Evolutionary conservation across 2,797 vertebrate species (phyloP).

Genomic region (Crenichthys baileyi): DNA sequence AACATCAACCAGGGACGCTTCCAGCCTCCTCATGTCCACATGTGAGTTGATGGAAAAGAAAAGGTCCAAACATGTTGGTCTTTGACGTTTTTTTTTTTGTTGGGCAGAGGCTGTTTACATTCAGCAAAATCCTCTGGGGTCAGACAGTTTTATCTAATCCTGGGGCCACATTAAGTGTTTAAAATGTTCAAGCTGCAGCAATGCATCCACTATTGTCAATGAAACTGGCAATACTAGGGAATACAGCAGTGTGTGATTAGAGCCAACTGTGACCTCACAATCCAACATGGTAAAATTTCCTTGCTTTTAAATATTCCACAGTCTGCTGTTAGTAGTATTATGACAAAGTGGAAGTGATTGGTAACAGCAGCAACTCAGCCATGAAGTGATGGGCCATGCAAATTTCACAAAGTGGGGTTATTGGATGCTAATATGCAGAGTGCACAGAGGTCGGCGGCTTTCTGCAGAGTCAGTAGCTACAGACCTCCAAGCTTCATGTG

Average conservation of each 20-base stretch:
- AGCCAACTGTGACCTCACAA: too few relatives aligned
- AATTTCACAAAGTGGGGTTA: not conserved
- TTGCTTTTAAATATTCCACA: not conserved
- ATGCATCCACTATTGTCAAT: too few relatives aligned
- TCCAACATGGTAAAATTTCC: not conserved
- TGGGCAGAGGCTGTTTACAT: too few relatives aligned
- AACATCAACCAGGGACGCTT: slow-evolving; percentile 99
- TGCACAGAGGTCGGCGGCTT: not conserved
- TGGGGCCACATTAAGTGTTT: too few relatives aligned
- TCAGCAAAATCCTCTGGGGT: too few relatives aligned
- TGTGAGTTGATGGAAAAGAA: slow-evolving; percentile 82
- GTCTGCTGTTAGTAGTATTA: not conserved
- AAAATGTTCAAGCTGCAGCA: too few relatives aligned
- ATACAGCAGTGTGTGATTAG: too few relatives aligned
- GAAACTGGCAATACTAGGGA: too few relatives aligned
- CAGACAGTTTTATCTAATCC: too few relatives aligned
- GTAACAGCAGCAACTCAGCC: not conserved
- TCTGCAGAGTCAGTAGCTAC: not conserved
- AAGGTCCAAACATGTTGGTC: not conserved
- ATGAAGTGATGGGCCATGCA: not conserved
- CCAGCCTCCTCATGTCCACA: slow-evolving; percentile 97
- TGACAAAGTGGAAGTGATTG: not conserved
- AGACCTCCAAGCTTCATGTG: not conserved
- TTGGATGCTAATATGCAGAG: not conserved
- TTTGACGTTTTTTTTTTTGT: too few relatives aligned